These are phyloP conservation scores for Schizothorax lantsangensis DNA, from an alignment of 2,797 vertebrate genomes.

Conservation along the genomic window DNA sequence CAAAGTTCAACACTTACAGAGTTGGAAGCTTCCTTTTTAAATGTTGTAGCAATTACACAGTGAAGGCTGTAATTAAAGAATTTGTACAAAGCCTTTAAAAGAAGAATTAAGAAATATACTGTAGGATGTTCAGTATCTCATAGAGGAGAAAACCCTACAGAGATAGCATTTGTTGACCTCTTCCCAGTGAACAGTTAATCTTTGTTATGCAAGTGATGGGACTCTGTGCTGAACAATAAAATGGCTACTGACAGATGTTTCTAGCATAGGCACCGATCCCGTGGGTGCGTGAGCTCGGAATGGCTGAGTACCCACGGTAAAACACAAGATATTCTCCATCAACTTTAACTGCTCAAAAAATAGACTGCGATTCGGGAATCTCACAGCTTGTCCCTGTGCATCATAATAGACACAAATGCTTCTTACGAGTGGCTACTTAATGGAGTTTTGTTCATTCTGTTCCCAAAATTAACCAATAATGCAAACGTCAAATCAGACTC, in stretches of 20 bases:
- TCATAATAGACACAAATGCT: background rate
- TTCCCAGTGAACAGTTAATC: background rate
- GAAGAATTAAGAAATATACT: background rate
- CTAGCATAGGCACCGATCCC: background rate
- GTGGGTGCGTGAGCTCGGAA: background rate
- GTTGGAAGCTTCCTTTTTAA: background rate
- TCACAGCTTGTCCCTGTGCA: background rate
- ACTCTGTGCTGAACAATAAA: background rate
- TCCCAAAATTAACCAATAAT: background rate
- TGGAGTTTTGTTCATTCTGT: background rate
- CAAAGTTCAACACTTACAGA: background rate
- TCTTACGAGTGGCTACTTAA: background rate
- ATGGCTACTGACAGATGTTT: background rate
- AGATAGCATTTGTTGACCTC: background rate
- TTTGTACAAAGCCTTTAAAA: background rate
- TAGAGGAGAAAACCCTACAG: background rate
- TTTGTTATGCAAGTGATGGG: background rate
- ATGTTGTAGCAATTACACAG: background rate
- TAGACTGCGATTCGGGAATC: background rate
- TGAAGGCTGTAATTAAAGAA: background rate
- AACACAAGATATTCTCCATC: background rate
- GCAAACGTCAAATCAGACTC: background rate
- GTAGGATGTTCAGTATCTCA: background rate
- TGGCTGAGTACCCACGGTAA: background rate
- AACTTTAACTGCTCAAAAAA: background rate